These are phyloP conservation scores for Lamproptera curius DNA, from an alignment of 2,888 invertebrate species.

Conservation along the genomic window DNA sequence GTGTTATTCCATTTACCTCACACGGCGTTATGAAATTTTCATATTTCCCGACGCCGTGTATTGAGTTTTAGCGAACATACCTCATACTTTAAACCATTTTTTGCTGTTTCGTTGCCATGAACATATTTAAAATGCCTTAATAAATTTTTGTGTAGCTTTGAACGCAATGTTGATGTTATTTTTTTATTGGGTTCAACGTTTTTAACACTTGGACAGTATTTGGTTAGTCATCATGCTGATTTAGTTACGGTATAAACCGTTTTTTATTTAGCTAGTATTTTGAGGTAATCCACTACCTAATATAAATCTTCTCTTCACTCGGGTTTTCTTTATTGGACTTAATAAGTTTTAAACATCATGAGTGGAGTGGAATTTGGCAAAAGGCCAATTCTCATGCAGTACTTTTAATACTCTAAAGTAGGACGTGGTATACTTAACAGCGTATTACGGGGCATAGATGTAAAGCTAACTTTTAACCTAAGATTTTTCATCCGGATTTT, in stretches of 20 bases:
- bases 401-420: slow-evolving; percentile 70
- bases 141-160: too few relatives aligned
- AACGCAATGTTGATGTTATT: too few relatives aligned
- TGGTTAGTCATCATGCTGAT: too few relatives aligned
- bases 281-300: slow-evolving; percentile 4
- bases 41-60: slow-evolving; percentile 20
- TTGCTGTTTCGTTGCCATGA: too few relatives aligned
- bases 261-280: slow-evolving; percentile 11
- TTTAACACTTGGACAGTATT: too few relatives aligned
- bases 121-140: too few relatives aligned
- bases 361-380: slow-evolving; percentile 42
- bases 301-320: too few relatives aligned
- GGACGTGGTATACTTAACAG: slow-evolving; percentile 57
- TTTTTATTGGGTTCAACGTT: too few relatives aligned
- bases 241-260: too few relatives aligned
- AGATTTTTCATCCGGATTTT: too few relatives aligned
- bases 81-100: background rate
- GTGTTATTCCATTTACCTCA: slow-evolving; percentile 56
- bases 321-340: slow-evolving; percentile 38
- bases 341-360: slow-evolving; percentile 37
- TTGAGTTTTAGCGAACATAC: background rate
- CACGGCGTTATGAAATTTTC: slow-evolving; percentile 27
- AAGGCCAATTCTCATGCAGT: slow-evolving; percentile 49
- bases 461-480: too few relatives aligned
- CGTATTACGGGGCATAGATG: slow-evolving; percentile 53